Evolutionary conservation across 2,888 invertebrate species (phyloP).

Genomic region (Salticus scenicus): DNA sequence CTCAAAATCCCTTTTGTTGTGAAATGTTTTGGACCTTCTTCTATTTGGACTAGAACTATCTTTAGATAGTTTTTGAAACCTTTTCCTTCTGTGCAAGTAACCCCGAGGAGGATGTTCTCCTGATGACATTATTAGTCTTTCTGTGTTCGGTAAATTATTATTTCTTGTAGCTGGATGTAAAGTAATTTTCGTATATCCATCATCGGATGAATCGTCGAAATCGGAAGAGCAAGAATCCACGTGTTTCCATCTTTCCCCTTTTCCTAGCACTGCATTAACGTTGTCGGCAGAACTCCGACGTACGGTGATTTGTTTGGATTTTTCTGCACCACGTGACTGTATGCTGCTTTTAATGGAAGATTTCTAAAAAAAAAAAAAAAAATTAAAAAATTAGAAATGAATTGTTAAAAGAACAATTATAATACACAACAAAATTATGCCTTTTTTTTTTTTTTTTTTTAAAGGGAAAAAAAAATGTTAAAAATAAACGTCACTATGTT

Average conservation of each 20-base stretch:
- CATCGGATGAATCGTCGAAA: conserved; percentile 43
- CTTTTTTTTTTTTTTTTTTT: no score
- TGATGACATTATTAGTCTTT: conserved; percentile 53
- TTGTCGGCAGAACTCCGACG: conserved; percentile 59
- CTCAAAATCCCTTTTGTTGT: conserved; percentile 44
- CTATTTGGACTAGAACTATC: conserved; percentile 19
- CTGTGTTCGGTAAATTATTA: conserved; percentile 13
- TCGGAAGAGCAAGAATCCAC: neutral
- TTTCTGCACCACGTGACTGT: neutral
- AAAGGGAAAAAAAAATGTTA: no score
- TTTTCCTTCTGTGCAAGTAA: conserved; percentile 27
- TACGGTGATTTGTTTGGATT: conserved; percentile 44
- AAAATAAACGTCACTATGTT: no score
- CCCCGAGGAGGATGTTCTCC: conserved; percentile 42
- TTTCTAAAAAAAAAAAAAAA: neutral
- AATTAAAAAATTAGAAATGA: no score
- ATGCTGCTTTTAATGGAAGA: neutral
- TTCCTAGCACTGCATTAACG: neutral
- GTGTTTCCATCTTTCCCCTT: conserved; percentile 10
- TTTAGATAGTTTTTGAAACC: conserved; percentile 24
- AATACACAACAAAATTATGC: no score
- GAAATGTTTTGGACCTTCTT: conserved; percentile 52
- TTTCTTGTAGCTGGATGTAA: neutral
- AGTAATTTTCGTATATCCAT: conserved; percentile 32
- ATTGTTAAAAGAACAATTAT: no score